phyloP scores from a whole-genome alignment of 35 echinoderm and acorn worm genomes.

The Apostichopus parvimensis region DNA sequence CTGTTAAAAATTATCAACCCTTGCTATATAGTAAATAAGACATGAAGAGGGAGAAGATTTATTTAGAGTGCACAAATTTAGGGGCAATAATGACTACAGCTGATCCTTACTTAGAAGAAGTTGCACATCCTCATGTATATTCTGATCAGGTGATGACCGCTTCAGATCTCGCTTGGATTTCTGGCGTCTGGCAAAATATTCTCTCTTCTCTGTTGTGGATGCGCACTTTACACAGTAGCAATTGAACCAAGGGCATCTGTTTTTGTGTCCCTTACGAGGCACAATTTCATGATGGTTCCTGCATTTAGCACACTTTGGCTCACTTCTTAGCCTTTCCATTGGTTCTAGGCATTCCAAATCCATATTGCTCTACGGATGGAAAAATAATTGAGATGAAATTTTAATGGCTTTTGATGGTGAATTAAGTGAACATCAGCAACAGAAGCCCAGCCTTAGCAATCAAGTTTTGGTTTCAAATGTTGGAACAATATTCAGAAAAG shows the following conservation, averaged over 20 bases:
- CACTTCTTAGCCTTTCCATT: neutral
- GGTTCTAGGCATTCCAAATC: neutral
- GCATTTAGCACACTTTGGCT: slow-evolving; percentile 36
- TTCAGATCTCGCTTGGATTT: neutral
- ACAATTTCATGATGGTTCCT: slow-evolving; percentile 23
- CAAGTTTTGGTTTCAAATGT: no score
- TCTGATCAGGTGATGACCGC: neutral
- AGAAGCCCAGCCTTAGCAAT: no score
- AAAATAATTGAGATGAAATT: neutral
- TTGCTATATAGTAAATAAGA: no score
- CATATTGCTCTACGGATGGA: neutral
- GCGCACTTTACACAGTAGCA: slow-evolving; percentile 8
- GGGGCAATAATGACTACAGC: no score
- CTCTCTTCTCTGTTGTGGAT: slow-evolving; percentile 8
- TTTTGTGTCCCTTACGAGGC: slow-evolving; percentile 39
- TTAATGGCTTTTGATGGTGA: neutral
- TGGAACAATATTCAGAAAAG: no score
- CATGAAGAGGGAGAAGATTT: no score
- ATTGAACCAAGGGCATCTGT: slow-evolving; percentile 34
- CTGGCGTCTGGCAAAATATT: slow-evolving; percentile 5
- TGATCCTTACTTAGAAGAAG: slow-evolving; percentile 29
- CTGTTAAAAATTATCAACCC: no score
- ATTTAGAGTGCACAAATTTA: no score
- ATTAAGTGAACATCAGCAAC: neutral
- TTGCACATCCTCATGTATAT: slow-evolving; percentile 1